A percentile compares a stretch with the other conserved stretches of the same genome.
Evolutionary conservation across 2,888 invertebrate species (phyloP).

Genomic region (Prosapia bicincta): DNA sequence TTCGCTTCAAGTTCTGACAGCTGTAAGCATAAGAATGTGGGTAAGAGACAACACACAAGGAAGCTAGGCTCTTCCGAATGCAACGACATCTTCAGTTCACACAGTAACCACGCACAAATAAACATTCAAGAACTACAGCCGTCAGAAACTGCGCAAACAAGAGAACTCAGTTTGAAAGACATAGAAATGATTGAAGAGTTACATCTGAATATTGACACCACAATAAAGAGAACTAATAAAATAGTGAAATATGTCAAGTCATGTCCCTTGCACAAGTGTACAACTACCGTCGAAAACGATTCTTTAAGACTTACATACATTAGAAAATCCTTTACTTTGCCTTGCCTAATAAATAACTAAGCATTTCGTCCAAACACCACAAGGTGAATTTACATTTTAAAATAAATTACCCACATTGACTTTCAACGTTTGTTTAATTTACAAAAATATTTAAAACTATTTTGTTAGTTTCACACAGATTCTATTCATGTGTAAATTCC

Average conservation of each 20-base stretch:
- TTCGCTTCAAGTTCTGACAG: constrained; percentile 6
- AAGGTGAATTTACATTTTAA: too few relatives aligned
- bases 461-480: too few relatives aligned
- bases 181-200: constrained; percentile 37
- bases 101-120: neutral
- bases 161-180: constrained; percentile 33
- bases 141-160: neutral
- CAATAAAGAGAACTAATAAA: constrained; percentile 11
- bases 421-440: too few relatives aligned
- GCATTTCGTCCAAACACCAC: too few relatives aligned
- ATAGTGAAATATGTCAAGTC: constrained; percentile 1
- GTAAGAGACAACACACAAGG: neutral
- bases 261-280: constrained; percentile 11
- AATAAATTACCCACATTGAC: too few relatives aligned
- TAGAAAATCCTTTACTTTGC: constrained; percentile 32
- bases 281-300: neutral
- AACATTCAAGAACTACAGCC: neutral
- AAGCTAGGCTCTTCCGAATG: neutral
- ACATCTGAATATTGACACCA: constrained; percentile 30
- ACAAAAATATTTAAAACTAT: too few relatives aligned
- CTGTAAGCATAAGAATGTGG: neutral
- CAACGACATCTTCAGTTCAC: neutral
- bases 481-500: too few relatives aligned
- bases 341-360: constrained; percentile 28
- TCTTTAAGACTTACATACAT: constrained; percentile 13